phyloP scores from a whole-genome alignment of 2,113 vertebrate genomes.

The crab-eating macaque (Macaca fascicularis) region DNA sequence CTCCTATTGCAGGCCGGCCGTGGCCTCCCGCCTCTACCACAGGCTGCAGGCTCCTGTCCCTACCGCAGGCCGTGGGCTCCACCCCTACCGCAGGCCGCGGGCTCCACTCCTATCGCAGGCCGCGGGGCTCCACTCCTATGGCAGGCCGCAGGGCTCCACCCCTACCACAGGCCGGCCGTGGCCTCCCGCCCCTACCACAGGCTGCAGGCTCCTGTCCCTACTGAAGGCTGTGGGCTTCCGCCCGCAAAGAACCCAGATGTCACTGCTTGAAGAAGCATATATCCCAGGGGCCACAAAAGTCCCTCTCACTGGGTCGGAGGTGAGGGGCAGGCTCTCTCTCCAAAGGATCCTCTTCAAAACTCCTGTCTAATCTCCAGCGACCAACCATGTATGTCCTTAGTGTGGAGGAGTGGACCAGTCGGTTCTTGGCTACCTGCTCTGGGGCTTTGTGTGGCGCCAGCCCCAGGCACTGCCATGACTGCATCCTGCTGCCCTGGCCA shows the following conservation, averaged over 20 bases:
- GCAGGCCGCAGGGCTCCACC: too few relatives aligned
- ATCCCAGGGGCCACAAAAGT: not conserved
- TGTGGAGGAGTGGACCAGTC: rapidly evolving
- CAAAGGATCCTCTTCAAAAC: not conserved
- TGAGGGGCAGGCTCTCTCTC: not conserved
- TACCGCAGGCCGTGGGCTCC: not conserved
- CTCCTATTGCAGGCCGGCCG: too few relatives aligned
- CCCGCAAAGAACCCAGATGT: too few relatives aligned
- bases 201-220: too few relatives aligned
- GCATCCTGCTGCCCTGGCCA: not conserved
- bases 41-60: too few relatives aligned
- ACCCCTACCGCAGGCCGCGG: not conserved
- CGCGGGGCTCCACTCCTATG: too few relatives aligned
- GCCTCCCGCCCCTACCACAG: too few relatives aligned
- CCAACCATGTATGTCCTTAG: rapidly evolving
- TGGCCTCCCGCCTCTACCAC: too few relatives aligned
- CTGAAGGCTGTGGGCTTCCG: not conserved
- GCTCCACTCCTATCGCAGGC: too few relatives aligned
- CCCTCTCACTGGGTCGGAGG: too few relatives aligned
- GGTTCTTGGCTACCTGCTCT: not conserved
- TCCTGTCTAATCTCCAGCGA: not conserved
- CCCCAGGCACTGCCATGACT: rapidly evolving
- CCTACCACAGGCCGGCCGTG: too few relatives aligned
- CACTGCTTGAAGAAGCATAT: too few relatives aligned
- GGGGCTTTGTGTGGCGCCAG: rapidly evolving